phyloP scores from a whole-genome alignment of 2,113 vertebrate species.

The Rhinopomastus cyanomelas region DNA sequence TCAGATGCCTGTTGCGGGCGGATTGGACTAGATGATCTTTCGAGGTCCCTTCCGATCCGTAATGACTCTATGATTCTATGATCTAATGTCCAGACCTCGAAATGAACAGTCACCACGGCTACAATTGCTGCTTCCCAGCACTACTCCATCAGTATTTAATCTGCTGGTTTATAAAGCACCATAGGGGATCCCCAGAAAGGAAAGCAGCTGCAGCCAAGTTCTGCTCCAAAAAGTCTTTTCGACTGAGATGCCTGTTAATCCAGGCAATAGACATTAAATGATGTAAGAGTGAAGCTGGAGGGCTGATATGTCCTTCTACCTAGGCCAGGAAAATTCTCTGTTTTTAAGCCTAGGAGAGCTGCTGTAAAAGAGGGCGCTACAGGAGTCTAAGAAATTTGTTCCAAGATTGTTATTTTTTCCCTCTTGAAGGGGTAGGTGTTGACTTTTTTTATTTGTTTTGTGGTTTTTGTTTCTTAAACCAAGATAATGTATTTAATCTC shows the following conservation, averaged over 20 bases:
- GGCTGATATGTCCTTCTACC: constrained; percentile 46
- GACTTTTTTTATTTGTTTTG: background rate
- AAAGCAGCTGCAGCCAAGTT: constrained; percentile 58
- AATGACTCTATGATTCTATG: too few species aligned
- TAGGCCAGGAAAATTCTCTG: constrained; percentile 8
- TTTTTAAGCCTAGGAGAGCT: constrained; percentile 13
- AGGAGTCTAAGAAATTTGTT: constrained; percentile 23
- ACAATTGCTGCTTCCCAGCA: constrained; percentile 31
- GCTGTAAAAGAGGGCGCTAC: background rate
- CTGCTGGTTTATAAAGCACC: constrained; percentile 49
- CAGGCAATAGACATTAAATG: constrained; percentile 50
- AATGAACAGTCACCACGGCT: background rate
- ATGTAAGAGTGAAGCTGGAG: constrained; percentile 35
- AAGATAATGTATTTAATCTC: background rate
- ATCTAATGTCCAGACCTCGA: constrained; percentile 9
- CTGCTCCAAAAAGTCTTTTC: constrained; percentile 59
- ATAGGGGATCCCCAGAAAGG: constrained; percentile 58
- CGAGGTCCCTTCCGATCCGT: too few species aligned
- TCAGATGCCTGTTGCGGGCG: background rate
- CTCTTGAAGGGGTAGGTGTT: background rate
- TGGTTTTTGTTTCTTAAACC: background rate
- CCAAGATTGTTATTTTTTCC: background rate
- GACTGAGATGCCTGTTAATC: constrained; percentile 51
- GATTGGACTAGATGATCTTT: too few species aligned
- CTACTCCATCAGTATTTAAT: constrained; percentile 50